Conservation (phyloP, 2,113 vertebrate species). For the Barbus barbus region DNA sequence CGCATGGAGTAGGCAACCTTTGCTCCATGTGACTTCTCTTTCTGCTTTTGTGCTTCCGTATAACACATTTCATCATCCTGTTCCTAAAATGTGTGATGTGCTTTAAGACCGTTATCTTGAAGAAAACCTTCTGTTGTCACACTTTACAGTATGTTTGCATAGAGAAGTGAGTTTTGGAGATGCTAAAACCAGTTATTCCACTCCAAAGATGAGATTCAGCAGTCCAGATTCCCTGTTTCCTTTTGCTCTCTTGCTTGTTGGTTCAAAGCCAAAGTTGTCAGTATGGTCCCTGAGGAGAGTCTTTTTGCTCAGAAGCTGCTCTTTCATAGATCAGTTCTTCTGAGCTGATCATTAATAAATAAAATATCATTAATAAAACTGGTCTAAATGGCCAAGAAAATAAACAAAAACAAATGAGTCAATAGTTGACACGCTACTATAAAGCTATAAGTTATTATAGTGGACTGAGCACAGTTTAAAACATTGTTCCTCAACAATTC, state of each 20-base stretch:
- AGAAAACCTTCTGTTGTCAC: too few species aligned
- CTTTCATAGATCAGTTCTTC: too few species aligned
- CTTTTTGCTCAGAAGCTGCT: not conserved
- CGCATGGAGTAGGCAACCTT: not conserved
- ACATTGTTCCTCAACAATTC: too few species aligned
- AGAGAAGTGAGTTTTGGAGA: slow-evolving; percentile 11
- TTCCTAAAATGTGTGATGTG: not conserved
- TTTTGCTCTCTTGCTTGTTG: slow-evolving; percentile 3
- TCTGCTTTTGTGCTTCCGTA: not conserved
- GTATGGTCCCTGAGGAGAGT: not conserved
- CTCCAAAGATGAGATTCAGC: not conserved
- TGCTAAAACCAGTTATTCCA: too few species aligned
- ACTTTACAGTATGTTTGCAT: not conserved
- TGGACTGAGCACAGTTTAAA: not conserved
- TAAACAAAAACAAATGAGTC: not conserved
- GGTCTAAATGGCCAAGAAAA: not conserved
- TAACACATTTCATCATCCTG: slow-evolving; percentile 12
- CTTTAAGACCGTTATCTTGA: not conserved
- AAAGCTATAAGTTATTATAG: not conserved
- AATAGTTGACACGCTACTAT: not conserved
- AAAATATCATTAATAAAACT: not conserved
- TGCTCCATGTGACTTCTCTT: not conserved
- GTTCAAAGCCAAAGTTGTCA: not conserved
- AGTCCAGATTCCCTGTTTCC: slow-evolving; percentile 30
- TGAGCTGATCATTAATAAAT: not conserved